Conservation (phyloP, 1,140 invertebrate genomes). For the Oedothorax gibbosus region DNA sequence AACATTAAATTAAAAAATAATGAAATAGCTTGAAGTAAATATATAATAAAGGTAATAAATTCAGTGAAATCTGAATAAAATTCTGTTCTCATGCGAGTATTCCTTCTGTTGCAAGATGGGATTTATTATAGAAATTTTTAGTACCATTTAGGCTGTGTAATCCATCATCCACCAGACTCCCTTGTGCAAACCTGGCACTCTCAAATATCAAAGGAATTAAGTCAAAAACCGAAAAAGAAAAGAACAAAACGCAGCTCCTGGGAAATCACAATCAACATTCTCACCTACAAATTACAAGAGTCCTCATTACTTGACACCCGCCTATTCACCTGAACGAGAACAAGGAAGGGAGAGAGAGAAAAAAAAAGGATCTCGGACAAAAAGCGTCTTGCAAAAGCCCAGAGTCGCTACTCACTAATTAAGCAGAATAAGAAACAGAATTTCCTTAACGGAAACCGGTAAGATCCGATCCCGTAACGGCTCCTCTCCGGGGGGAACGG, state of each 20-base stretch:
- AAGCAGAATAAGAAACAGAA: conserved; percentile 42
- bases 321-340: conserved; percentile 12
- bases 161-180: too few relatives aligned
- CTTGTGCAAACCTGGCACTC: too few relatives aligned
- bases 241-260: too few relatives aligned
- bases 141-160: too few relatives aligned
- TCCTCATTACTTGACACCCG: too few relatives aligned
- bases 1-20: background rate
- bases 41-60: background rate
- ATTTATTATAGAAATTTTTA: too few relatives aligned
- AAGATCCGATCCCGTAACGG: conserved; percentile 25
- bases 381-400: too few relatives aligned
- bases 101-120: too few relatives aligned
- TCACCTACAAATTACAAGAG: too few relatives aligned
- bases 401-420: conserved; percentile 19
- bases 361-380: background rate
- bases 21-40: background rate
- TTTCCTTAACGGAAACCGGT: conserved; percentile 54
- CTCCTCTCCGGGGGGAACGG: conserved; percentile 38
- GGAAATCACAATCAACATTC: too few relatives aligned
- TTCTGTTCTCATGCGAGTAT: background rate
- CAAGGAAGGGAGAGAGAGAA: background rate
- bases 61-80: background rate
- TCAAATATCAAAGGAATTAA: too few relatives aligned
- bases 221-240: too few relatives aligned